Percentiles rank a stretch among this genome's conserved stretches.
Conservation (phyloP, 2,113 vertebrate genomes). For the Gasterosteus aculeatus region DNA sequence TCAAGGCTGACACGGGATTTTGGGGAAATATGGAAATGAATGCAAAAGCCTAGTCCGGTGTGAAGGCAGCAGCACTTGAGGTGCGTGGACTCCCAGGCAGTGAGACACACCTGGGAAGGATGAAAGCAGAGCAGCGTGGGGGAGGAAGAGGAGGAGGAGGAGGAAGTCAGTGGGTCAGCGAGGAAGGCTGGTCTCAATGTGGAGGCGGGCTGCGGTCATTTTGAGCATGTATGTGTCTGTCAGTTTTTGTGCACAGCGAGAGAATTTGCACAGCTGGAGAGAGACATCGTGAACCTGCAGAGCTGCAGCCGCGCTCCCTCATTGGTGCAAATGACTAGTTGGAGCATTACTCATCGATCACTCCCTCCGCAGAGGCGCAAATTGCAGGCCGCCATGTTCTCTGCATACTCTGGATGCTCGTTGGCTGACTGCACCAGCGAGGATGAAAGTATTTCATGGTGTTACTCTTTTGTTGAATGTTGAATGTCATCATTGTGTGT, state of each 20-base stretch:
- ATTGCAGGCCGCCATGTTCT: conserved; percentile 2
- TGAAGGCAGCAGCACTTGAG: conserved; percentile 28
- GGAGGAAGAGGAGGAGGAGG: conserved; percentile 27
- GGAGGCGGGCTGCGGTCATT: conserved; percentile 36
- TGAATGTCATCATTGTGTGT: not conserved
- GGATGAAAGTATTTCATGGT: not conserved
- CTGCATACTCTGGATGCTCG: conserved; percentile 1
- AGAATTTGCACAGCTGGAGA: conserved; percentile 1
- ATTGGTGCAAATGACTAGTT: conserved; percentile 16
- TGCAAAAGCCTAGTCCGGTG: conserved; percentile 47
- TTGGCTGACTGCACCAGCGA: not conserved
- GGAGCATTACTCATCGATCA: conserved; percentile 29
- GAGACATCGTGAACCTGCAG: conserved; percentile 21
- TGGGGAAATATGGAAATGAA: conserved; percentile 67
- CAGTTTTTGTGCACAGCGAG: conserved; percentile 17
- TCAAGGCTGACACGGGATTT: conserved; percentile 53
- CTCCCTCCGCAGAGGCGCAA: conserved; percentile 10
- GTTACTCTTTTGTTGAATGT: not conserved
- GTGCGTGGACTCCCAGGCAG: conserved; percentile 23
- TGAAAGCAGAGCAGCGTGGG: conserved; percentile 28
- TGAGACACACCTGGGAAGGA: conserved; percentile 44
- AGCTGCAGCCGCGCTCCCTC: conserved; percentile 17
- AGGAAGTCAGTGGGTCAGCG: conserved; percentile 57
- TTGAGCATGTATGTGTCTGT: conserved; percentile 36
- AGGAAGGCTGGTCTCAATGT: conserved; percentile 49